Base-by-base conservation (phyloP, 2,113 vertebrate species). In the Colinus virginianus region DNA sequence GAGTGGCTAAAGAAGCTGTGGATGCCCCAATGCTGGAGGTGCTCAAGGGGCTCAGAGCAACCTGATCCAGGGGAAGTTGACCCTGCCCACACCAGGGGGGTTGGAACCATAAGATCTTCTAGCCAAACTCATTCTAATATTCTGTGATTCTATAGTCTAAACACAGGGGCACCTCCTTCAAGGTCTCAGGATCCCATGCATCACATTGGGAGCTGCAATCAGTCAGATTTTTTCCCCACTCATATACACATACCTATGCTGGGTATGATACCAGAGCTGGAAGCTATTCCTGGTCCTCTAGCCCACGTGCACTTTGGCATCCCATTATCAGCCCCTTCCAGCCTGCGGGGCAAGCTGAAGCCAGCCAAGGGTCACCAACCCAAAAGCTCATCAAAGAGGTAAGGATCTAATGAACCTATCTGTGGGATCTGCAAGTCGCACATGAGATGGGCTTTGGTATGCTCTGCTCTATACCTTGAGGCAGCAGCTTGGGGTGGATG, bases 401-500 rank as follows among this genome's bases (percentile, higher is more conserved):
- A 25, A 78, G 78, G 70, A 79, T 6, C 19, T 5, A 32, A 55
- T 11, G 23, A 74, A 38, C 4, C 8, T 14, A 62, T 62, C 2
- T 1, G 13, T 3, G 8, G 6, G 34, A 46, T 22, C 16, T 42
- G 18, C 9, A 53, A 43, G 36, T 67, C 3, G 2, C 13, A 80
- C 25, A 7, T 30, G 55, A 74, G 84, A 74, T 2, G 36, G 4
- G 9, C 63, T 91, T 84, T 80, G 55, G n/a, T 34, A 63, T 72
- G 1, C 53, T 86, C 55, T 32, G 23, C 7, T 63, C 32, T 36
- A 11, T 8, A 55, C 5, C 12, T 22, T 0, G 0, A 86, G 42
- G 74, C 11, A 34, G 3, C 2, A 3, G 8, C 56, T 72, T 3
- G 4, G 40, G 59, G 62, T 2, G 6, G 58, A 76, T 40, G 28